These are phyloP conservation scores for Eubasilissa regina DNA, from an alignment of 1,140 invertebrate genomes.

Conservation along the genomic window DNA sequence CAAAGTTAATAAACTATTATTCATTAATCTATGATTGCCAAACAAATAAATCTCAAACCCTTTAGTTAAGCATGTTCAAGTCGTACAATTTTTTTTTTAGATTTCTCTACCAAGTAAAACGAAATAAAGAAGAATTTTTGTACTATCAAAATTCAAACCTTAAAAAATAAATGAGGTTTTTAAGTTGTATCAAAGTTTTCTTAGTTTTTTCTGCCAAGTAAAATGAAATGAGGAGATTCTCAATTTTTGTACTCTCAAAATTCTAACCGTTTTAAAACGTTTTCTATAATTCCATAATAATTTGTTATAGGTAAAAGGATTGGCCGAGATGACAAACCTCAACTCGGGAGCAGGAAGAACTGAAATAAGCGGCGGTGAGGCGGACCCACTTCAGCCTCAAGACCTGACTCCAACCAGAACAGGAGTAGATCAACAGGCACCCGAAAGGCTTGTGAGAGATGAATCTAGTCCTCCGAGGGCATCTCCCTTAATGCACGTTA, in stretches of 20 bases:
- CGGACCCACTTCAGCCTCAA: conserved; percentile 54
- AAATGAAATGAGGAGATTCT: too few relatives aligned
- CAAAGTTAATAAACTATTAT: too few relatives aligned
- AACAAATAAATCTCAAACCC: too few relatives aligned
- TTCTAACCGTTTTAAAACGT: too few relatives aligned
- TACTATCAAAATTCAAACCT: too few relatives aligned
- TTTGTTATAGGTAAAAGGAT: conserved; percentile 80
- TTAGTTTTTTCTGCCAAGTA: too few relatives aligned
- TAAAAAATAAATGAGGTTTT: too few relatives aligned
- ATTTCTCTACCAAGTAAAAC: background rate
- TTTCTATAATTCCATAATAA: background rate
- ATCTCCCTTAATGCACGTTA: conserved; percentile 68
- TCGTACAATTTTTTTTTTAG: background rate
- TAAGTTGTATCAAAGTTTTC: too few relatives aligned
- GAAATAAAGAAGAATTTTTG: too few relatives aligned
- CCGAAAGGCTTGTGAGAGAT: conserved; percentile 63
- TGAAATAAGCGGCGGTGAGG: conserved; percentile 54
- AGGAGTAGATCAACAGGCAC: conserved; percentile 33
- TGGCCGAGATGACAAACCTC: conserved; percentile 92
- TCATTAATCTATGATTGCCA: too few relatives aligned
- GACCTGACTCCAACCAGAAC: conserved; percentile 57
- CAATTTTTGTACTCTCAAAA: too few relatives aligned
- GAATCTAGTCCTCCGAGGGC: conserved; percentile 70
- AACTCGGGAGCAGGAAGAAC: conserved; percentile 71
- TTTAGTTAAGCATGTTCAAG: conserved; percentile 31